phyloP scores from a whole-genome alignment of 2,797 vertebrate species.

The Poecile montanus region DNA sequence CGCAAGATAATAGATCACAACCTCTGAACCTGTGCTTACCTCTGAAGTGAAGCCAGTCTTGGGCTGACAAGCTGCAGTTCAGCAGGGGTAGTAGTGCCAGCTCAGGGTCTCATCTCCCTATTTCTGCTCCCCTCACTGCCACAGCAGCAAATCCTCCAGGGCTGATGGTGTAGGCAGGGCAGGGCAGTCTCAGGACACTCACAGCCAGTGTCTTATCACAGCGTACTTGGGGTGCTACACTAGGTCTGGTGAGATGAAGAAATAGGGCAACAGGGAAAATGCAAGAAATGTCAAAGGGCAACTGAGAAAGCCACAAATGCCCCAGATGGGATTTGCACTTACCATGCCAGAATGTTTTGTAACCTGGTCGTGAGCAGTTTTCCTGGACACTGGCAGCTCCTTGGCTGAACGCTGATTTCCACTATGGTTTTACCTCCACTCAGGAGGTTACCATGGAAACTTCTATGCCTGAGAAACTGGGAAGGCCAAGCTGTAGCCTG shows the following conservation, averaged over 20 bases:
- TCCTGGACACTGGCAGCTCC: neutral
- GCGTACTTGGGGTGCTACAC: no score
- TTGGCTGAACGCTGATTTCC: neutral
- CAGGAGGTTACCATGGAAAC: constrained; percentile 34
- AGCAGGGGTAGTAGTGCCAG: neutral
- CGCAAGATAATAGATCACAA: fast-evolving
- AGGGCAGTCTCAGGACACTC: fast-evolving
- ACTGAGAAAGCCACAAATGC: neutral
- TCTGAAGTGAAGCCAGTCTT: neutral
- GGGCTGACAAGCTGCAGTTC: neutral
- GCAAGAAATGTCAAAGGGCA: neutral
- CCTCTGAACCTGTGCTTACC: neutral
- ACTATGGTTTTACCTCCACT: neutral
- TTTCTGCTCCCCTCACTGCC: neutral
- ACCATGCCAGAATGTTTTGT: fast-evolving
- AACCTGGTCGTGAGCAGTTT: neutral
- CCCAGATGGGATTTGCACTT: neutral
- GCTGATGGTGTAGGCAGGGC: fast-evolving
- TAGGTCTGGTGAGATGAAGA: neutral
- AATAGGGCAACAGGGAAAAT: neutral
- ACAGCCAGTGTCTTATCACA: no score
- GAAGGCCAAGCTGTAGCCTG: neutral
- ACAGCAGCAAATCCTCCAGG: neutral
- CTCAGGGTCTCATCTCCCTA: fast-evolving
- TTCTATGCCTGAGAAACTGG: neutral